Percentiles rank a stretch among this genome's conserved stretches.
These are phyloP conservation scores for Pelecanoides urinatrix DNA, from an alignment of 2,113 vertebrate genomes.

Conservation along the genomic window DNA sequence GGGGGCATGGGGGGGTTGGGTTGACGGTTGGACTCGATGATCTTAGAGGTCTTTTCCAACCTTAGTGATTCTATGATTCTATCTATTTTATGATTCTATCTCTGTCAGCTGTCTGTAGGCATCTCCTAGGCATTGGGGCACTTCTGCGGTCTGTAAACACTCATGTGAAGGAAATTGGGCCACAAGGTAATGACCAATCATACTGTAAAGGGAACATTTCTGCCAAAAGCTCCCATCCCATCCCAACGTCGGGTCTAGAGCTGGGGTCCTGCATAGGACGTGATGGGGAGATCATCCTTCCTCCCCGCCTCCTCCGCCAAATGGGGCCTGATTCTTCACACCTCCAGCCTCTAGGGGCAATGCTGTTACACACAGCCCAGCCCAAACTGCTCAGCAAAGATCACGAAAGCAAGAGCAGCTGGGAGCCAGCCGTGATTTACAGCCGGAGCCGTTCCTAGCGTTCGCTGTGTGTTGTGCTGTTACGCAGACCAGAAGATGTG, in stretches of 20 bases:
- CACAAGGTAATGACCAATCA: background rate
- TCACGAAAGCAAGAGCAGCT: background rate
- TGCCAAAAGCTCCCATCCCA: background rate
- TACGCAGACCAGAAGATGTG: background rate
- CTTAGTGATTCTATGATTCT: too few relatives aligned
- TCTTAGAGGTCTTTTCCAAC: too few relatives aligned
- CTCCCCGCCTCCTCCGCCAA: background rate
- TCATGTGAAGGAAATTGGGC: background rate
- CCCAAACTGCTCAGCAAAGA: background rate
- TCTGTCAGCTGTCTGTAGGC: background rate
- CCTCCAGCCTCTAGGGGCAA: background rate
- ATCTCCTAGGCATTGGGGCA: background rate
- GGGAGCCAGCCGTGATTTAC: background rate
- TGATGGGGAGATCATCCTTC: background rate
- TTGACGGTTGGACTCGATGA: too few relatives aligned
- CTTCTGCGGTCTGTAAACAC: background rate
- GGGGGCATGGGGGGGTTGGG: too few relatives aligned
- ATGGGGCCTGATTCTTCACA: background rate
- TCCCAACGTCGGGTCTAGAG: background rate
- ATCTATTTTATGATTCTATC: too few relatives aligned
- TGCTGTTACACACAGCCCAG: background rate
- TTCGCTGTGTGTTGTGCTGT: background rate
- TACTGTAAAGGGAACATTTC: background rate
- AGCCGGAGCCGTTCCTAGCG: background rate
- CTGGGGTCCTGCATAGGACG: accelerated